Conservation (phyloP, 2,797 vertebrate species). For the Sebastes baramenuke region DNA sequence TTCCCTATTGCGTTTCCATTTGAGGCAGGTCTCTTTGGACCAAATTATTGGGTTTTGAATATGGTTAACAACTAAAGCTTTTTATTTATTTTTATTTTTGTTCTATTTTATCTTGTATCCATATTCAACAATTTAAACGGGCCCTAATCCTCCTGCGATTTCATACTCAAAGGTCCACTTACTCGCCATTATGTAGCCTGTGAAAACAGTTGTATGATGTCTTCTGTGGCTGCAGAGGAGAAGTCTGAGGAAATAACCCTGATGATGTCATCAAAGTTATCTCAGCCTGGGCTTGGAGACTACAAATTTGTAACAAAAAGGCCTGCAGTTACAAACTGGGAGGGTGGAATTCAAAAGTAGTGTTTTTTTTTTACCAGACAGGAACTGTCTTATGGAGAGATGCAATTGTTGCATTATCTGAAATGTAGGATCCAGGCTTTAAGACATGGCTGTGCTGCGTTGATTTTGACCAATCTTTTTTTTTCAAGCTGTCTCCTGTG, state of each 20-base stretch:
- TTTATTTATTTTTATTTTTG: not conserved
- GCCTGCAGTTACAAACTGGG: not conserved
- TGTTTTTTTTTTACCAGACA: not conserved
- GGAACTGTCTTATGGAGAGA: not conserved
- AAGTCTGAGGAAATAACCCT: not conserved
- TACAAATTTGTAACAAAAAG: not conserved
- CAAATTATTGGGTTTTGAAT: slow-evolving; percentile 12
- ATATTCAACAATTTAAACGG: not conserved
- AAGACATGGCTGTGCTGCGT: not conserved
- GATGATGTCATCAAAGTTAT: not conserved
- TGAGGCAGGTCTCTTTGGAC: slow-evolving; percentile 12
- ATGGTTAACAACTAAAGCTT: not conserved
- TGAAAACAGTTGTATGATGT: not conserved
- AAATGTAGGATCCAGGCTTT: not conserved
- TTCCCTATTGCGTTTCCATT: slow-evolving; percentile 21
- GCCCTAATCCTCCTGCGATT: too few species aligned
- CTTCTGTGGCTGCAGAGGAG: not conserved
- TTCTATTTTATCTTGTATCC: not conserved
- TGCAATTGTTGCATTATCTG: not conserved
- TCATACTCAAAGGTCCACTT: not conserved
- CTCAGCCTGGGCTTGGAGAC: not conserved
- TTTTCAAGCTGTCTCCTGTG: not conserved
- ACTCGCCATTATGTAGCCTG: not conserved
- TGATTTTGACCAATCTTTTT: not conserved
- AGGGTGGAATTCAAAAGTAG: not conserved